These are phyloP conservation scores for Lucifuga dentata DNA, from an alignment of 2,113 vertebrate species.

Conservation along the genomic window DNA sequence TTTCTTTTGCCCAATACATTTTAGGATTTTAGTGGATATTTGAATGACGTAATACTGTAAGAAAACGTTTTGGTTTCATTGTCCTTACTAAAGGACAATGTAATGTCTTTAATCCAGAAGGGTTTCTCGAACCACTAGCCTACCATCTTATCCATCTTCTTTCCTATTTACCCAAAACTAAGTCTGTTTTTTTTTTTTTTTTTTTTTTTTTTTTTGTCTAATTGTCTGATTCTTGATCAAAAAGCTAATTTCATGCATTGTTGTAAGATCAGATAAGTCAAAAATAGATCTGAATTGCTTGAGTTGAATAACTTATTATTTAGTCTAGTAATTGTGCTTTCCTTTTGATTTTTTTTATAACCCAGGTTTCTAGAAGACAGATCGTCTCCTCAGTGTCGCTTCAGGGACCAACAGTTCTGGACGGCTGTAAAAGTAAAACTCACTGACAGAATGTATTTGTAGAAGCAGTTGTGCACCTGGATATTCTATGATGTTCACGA, in stretches of 20 bases:
- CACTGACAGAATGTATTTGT: not conserved
- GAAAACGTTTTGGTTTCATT: too few species aligned
- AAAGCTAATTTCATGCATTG: too few species aligned
- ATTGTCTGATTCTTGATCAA: too few species aligned
- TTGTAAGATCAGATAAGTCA: not conserved
- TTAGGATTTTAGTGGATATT: not conserved
- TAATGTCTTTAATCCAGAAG: too few species aligned
- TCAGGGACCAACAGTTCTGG: conserved; percentile 91
- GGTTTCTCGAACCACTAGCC: too few species aligned
- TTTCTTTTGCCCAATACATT: not conserved
- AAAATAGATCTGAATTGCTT: not conserved
- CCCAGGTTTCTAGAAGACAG: conserved; percentile 85
- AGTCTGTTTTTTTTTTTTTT: too few species aligned
- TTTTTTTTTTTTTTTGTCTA: too few species aligned
- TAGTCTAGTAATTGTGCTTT: not conserved
- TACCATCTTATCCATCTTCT: too few species aligned
- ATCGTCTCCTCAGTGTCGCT: conserved; percentile 81
- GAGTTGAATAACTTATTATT: not conserved
- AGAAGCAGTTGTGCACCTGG: not conserved
- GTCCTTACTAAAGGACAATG: too few species aligned
- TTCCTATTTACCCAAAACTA: too few species aligned
- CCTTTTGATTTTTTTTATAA: conserved; percentile 25
- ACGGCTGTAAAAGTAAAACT: conserved; percentile 89
- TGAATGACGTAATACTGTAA: too few species aligned
- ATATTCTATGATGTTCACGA: not conserved